Evolutionary conservation across 2,888 invertebrate species (phyloP), one percentile per base, ranked within the genome.

Genomic region (Catocala fraxini): DNA sequence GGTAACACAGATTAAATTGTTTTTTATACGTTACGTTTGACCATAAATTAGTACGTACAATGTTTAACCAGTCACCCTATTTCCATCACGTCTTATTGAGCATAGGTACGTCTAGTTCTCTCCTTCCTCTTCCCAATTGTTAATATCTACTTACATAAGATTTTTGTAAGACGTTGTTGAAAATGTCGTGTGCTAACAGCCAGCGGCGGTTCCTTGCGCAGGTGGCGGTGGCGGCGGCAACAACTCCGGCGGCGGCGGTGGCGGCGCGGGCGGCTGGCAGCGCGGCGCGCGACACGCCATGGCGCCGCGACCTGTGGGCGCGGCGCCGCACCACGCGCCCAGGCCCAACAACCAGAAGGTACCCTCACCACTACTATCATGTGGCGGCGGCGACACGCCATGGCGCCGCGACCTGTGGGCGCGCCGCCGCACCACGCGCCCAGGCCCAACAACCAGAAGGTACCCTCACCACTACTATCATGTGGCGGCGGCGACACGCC

Each of bases 251-350:
- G 64, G 33, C 4, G 64, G 55, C 7, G 67, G 62, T 2, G 67
- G 70, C 10, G 67, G 65, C 5, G 64, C 70, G 6, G 76, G 79
- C 5, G 83, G 85, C 25, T 92, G 91, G 91, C 91, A 90, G 77
- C 89, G 91, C 66, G 91, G 91, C 56, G 76, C 71, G 0, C 76
- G 79, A 67, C 68, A 75, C 62, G 68, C 54, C 53, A 55, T 57
- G 65, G 12, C 63, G 61, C 46, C 63, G 63, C 10, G 47, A 12
- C 55, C 45, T 9, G 35, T 25, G 0, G 49, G 52, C 39, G 39
- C n/a, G 11, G 39, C 15, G 47, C 51, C 3, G 54, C 46, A 45
- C 51, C 3, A 51, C 46, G 41, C 35, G 35, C 35, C 7, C 35
- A 39, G 35, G 35, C 7, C 35, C 35, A 25, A 25, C 25, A 25